Base-by-base conservation (phyloP, 2,797 vertebrate species). In the Fistularia tabacaria region DNA sequence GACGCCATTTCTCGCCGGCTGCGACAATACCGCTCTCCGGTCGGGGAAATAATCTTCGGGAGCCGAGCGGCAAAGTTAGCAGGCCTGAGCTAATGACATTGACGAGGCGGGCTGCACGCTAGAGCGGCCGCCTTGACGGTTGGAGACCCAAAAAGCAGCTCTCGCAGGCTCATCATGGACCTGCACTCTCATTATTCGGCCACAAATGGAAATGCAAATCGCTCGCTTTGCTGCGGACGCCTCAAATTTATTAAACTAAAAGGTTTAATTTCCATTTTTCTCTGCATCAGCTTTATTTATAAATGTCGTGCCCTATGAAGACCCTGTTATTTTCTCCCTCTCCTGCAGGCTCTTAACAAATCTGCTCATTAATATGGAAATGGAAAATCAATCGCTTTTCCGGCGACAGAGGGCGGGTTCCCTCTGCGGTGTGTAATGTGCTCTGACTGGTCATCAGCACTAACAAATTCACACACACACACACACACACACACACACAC, bases 341-440 rank as follows among this genome's bases (percentile, higher is more conserved):
- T 95, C 93, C 94, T 93, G 92, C 90, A 92, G 89, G 85, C 93
- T 94, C 92, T 95, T 96, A 96, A 97, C 94, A 96, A 96, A 97
- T 96, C 94, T 95, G 92, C 94, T 96, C 95, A 98, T 98, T 98
- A 98, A 97, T 97, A 98, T 98, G 96, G 95, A 98, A 98, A 98
- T 98, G 92, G 94, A 91, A 94, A 98, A 94, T 97, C 94, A 96
- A 95, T 97, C 91, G 92, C 90, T 97, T 94, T 95, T 94, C 92
- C 85, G 77, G 92, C 92, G 90, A 95, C 93, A 92, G 92, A 89
- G 74, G 90, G 87, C 93, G 91, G 92, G 93, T 95, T 96, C 92
- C 91, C 92, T 92, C 89, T 82, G 90, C 90, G 85, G 92, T 95
- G 94, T 94, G 93, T 95, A 96, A 98, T 98, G 91, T 89, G 91